Percentiles rank a stretch among this genome's conserved stretches.
phyloP scores from a whole-genome alignment of 2,113 vertebrate species.

The Rhinoptilus africanus region DNA sequence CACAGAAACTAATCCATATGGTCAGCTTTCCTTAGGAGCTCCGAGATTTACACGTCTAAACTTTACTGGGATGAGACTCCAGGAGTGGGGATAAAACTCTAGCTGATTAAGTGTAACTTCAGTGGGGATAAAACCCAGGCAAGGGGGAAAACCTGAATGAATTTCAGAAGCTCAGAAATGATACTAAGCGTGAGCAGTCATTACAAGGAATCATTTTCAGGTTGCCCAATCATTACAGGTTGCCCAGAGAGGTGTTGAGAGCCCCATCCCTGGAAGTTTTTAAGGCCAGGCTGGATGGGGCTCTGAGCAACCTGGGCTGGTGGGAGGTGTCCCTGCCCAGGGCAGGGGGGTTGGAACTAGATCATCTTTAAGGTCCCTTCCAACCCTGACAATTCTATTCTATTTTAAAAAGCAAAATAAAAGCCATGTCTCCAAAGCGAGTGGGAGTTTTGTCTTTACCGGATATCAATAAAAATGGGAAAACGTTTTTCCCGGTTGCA shows the following conservation, averaged over 20 bases:
- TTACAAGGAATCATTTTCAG: not conserved
- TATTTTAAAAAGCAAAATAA: not conserved
- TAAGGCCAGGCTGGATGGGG: no score
- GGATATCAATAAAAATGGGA: not conserved
- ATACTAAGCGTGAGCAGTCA: not conserved
- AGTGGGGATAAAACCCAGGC: not conserved
- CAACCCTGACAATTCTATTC: no score
- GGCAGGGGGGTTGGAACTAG: no score
- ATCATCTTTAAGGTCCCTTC: no score
- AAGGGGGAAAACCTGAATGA: not conserved
- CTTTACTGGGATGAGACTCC: not conserved
- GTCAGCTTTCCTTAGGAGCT: not conserved
- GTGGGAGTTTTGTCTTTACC: not conserved
- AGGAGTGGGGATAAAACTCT: not conserved
- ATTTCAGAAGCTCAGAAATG: not conserved
- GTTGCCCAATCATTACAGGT: no score
- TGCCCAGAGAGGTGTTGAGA: no score
- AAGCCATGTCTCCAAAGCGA: not conserved
- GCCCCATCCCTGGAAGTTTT: no score
- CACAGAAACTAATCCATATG: constrained; percentile 8
- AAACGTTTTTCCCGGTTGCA: not conserved
- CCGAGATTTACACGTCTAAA: not conserved
- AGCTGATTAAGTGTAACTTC: not conserved
- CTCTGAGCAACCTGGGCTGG: no score
- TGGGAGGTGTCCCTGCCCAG: no score